phyloP scores from a whole-genome alignment of 2,888 invertebrate species.

The Cecidostiba fungosa region DNA sequence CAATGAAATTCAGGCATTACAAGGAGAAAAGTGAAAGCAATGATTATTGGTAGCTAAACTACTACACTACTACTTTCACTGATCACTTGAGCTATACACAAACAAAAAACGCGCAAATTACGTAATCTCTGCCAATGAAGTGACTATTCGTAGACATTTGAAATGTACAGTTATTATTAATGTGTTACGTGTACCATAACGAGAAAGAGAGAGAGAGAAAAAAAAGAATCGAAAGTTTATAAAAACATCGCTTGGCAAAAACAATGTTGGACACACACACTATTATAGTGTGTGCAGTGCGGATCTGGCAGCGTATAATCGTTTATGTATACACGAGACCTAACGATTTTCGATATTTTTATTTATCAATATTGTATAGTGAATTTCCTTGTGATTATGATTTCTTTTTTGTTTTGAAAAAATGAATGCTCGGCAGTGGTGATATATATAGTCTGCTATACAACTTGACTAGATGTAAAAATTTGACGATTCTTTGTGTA shows the following conservation, averaged over 20 bases:
- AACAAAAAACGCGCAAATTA: constrained; percentile 38
- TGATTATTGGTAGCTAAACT: constrained; percentile 37
- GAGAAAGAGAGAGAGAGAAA: neutral
- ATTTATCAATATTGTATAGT: neutral
- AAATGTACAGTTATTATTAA: constrained; percentile 22
- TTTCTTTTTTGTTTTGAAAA: neutral
- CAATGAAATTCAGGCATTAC: neutral
- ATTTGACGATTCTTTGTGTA: constrained; percentile 13
- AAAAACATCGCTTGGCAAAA: neutral
- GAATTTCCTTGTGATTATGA: neutral
- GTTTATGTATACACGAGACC: neutral
- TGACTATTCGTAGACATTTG: neutral
- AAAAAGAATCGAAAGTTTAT: neutral
- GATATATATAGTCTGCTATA: neutral
- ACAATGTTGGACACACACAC: neutral
- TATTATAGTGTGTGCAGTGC: neutral
- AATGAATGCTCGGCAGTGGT: neutral
- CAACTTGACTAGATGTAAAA: neutral
- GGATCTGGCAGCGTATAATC: neutral
- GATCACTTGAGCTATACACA: constrained; percentile 21
- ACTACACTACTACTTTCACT: constrained; percentile 54
- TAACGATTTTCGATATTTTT: neutral
- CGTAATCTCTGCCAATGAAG: constrained; percentile 35
- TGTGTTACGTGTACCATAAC: constrained; percentile 17
- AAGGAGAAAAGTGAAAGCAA: constrained; percentile 55